Base-by-base conservation (phyloP, 2,797 vertebrate genomes). In the Holocentrus rufus region DNA sequence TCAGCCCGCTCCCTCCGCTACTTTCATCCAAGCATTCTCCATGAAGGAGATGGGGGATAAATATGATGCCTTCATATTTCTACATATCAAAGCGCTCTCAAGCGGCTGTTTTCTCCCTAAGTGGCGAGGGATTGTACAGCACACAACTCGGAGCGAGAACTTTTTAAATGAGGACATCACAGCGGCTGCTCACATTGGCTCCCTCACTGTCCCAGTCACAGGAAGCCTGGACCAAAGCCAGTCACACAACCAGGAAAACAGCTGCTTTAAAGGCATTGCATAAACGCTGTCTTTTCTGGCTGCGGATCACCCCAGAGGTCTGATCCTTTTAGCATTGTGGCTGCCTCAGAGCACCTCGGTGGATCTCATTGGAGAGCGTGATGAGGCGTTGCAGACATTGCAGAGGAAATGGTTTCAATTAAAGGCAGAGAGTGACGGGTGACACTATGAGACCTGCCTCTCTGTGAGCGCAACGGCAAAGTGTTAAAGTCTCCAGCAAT, bases 401-500 rank as follows among this genome's bases (percentile, higher is more conserved):
- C 36, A n/a, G 70, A 84, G 78, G 89, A 94, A 91, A 89, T 83
- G 74, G 90, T 90, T 93, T 91, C 89, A 93, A 91, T 93, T 93
- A 92, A 90, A 90, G 80, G 69, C 74, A 78, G 77, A 88, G 87
- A 90, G 75, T 90, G 90, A 91, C 74, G 79, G 76, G 55, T 88
- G 88, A 90, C 89, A 85, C 81, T 76, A 78, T 85, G 83, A 85
- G 77, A 64, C 57, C 55, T 15, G 60, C 30, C 54, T 84, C 63
- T 85, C 76, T 79, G 74, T 13, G 55, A 80, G 88, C 90, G 88
- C 77, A 90, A 79, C 78, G 85, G 74, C 76, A 67, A 27, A 86
- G 80, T 79, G 72, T 23, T 60, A 30, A 85, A 90, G 84, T 84
- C 89, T 88, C 80, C 39, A 58, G 72, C 86, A 76, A 88, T 94